Percentiles rank a stretch among this genome's conserved stretches.
phyloP scores from a whole-genome alignment of 2,888 invertebrate genomes.

The Cynaeus angustus region DNA sequence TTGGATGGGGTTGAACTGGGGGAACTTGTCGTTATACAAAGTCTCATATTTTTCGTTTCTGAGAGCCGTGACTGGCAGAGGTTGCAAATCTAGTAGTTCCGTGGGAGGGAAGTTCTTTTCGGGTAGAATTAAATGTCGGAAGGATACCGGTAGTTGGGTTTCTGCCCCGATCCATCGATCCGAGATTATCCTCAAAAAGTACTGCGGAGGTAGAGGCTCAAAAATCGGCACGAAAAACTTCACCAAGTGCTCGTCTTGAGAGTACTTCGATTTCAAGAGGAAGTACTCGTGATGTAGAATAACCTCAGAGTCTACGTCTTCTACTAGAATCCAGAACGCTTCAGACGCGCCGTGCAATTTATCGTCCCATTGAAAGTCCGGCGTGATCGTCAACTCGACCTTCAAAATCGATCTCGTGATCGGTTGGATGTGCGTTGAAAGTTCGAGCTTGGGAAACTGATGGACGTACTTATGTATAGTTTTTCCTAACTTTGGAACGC shows the following conservation, averaged over 20 bases:
- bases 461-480: slow-evolving; percentile 97
- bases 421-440: slow-evolving; percentile 98
- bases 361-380: slow-evolving; percentile 99
- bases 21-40: slow-evolving; percentile 89
- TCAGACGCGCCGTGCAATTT: slow-evolving; percentile 89
- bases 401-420: slow-evolving; percentile 94
- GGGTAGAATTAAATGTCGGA: slow-evolving; percentile 96
- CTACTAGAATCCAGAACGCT: slow-evolving; percentile 91
- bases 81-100: slow-evolving; percentile 96
- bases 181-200: slow-evolving; percentile 93
- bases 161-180: slow-evolving; percentile 96
- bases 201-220: slow-evolving; percentile 98
- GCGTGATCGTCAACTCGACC: slow-evolving; percentile 97
- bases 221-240: slow-evolving; percentile 99
- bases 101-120: slow-evolving; percentile 99
- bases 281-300: slow-evolving; percentile 96
- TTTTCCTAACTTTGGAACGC: slow-evolving; percentile 94
- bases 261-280: slow-evolving; percentile 95
- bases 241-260: slow-evolving; percentile 94
- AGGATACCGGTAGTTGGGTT: slow-evolving; percentile 96
- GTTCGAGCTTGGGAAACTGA: slow-evolving; percentile 96
- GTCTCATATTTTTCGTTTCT: slow-evolving; percentile 90
- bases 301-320: slow-evolving; percentile 91
- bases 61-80: slow-evolving; percentile 94
- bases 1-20: slow-evolving; percentile 98